Evolutionary conservation across 2,797 vertebrate genomes (phyloP).

Genomic region (Pseudochromis fuscus): DNA sequence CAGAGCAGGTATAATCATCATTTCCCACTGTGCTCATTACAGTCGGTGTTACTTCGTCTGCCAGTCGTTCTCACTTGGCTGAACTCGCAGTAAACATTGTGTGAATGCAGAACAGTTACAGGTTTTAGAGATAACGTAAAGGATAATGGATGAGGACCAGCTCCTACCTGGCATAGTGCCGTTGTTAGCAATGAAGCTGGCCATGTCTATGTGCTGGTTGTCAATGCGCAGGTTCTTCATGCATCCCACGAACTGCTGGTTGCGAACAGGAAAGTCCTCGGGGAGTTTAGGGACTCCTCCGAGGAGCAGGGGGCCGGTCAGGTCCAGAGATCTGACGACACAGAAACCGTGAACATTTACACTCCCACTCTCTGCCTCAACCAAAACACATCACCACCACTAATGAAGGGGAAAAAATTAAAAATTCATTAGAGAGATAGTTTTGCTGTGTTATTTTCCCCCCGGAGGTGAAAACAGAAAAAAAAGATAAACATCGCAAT

Average conservation of each 20-base stretch:
- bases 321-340: conserved; percentile 90
- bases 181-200: conserved; percentile 94
- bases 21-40: conserved; percentile 65
- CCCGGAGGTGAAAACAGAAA: conserved; percentile 43
- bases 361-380: conserved; percentile 7
- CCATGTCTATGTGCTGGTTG: conserved; percentile 92
- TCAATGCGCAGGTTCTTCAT: conserved; percentile 93
- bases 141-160: neutral
- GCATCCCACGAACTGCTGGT: conserved; percentile 93
- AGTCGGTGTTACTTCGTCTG: conserved; percentile 39
- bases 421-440: conserved; percentile 62
- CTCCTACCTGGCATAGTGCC: conserved; percentile 91
- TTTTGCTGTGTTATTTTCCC: conserved; percentile 41
- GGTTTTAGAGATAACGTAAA: conserved; percentile 13
- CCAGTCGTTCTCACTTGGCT: conserved; percentile 33
- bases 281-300: conserved; percentile 94
- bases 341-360: conserved; percentile 24
- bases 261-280: conserved; percentile 91
- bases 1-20: conserved; percentile 60
- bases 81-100: conserved; percentile 15
- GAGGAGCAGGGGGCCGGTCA: conserved; percentile 93
- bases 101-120: conserved; percentile 19
- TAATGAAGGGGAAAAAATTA: conserved; percentile 34
- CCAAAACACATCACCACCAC: conserved; percentile 34
- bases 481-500: conserved; percentile 51